Base-by-base conservation (phyloP, 2,797 vertebrate genomes). In the Rachycentron canadum region DNA sequence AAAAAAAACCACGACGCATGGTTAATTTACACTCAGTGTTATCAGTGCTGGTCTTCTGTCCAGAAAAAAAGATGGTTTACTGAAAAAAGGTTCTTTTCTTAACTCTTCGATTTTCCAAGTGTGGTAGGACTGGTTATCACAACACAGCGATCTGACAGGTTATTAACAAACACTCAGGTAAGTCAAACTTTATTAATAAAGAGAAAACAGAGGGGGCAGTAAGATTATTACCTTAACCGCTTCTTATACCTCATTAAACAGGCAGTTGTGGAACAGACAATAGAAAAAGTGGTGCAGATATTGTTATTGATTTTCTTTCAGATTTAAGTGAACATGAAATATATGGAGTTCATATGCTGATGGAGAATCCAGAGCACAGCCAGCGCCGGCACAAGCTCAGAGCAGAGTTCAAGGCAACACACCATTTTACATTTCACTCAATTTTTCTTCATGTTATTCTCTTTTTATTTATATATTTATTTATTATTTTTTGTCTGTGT, bases 281-380 rank as follows among this genome's bases (percentile, higher is more conserved):
- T 32, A 28, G 25, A 47, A 67, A 36, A 67, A 49, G n/a, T 4
- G 32, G 40, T 32, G 32, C 47, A 61, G 40, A 40, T 66, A 13
- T 53, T 23, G 30, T 21, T 79, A 69, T 79, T 41, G 70, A 77
- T 59, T 73, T 69, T 49, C 53, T 40, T 47, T 64, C 45, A 69
- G 53, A 6, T 73, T 58, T 45, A 67, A 59, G 28, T 53, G 40
- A 61, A 61, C 26, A 17, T 61, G 58, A 73, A 65, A 56, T 55
- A 56, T 36, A 65, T 47, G 7, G 28, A 52, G 50, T 67, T 53
- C 26, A 60, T 55, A 26, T 34, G 1, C 55, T 32, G 65, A 64
- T 0, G 14, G 17, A 19, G 64, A 61, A 50, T 41, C 16, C 49
- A 36, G 41, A 34, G 49, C 45, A 17, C 14, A 17, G 12, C 21